Base-by-base conservation (phyloP, 1,140 invertebrate genomes). In the Calliopsis andreniformis region DNA sequence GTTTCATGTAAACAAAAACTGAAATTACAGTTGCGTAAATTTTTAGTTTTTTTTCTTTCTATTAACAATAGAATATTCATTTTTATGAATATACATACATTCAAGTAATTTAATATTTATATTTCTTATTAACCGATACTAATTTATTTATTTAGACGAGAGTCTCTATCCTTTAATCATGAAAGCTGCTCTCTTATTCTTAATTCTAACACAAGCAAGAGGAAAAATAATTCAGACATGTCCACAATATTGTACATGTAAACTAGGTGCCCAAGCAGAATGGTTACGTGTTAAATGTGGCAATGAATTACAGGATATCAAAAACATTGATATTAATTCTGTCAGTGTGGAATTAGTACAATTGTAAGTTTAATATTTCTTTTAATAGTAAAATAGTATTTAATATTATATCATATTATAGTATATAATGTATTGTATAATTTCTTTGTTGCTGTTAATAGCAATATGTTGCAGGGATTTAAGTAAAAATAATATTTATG, bases 401-500 rank as follows among this genome's bases (percentile, higher is more conserved):
- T 62, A 39, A 63, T 25, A 58, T 30, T 71, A 2, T 59, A 25
- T 47, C 28, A 0, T 49, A 53, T 59, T 35, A 39, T 49, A 62
- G n/a, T 51, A 30, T 63, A 68, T 20, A 32, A 39, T 58, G 59
- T 64, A 55, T 18, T 51, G 20, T 59, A 1, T 25, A 67, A 49
- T 47, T 10, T 43, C 62, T 35, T 58, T n/a, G 64, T 73, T 67
- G 1, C 20, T 58, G 4, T 72, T 51, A 67, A 77, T 56, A 39
- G 35, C 3, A 67, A 63, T 35, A 58, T 72, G 82, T 93, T 93
- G 23, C 89, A 96, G 95, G 82, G 95, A 96, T 89, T 90, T 98
- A 42, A 96, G 95, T 81, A 94, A 94, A 88, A 98, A 98, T 90
- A 93, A 94, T 69, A 96, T 98, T 87, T 92, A 92, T 14, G 87